Percentiles rank a stretch among this genome's conserved stretches.
phyloP scores from a whole-genome alignment of 1,140 invertebrate species.

The Conopomorpha cramerella region DNA sequence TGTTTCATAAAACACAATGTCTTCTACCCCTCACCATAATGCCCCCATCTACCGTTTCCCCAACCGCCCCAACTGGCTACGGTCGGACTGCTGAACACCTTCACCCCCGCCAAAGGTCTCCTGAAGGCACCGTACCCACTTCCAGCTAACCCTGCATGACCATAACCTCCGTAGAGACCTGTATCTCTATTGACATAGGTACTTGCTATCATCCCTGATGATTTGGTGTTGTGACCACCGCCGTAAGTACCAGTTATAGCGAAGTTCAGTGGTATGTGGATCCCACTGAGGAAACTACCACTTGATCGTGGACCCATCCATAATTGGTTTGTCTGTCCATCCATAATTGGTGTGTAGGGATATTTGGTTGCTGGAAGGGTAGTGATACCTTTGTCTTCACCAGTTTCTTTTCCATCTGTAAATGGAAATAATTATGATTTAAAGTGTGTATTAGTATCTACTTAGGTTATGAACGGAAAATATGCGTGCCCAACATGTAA shows the following conservation, averaged over 20 bases:
- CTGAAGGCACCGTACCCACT: conserved; percentile 16
- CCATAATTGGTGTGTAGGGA: conserved; percentile 7
- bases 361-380: neutral
- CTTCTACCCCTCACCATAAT: conserved; percentile 42
- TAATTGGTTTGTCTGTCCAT: no score
- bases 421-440: neutral
- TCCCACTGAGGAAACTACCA: no score
- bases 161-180: conserved; percentile 7
- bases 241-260: conserved; percentile 34
- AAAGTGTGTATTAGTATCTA: neutral
- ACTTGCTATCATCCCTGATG: conserved; percentile 18
- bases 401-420: neutral
- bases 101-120: neutral
- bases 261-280: conserved; percentile 37
- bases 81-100: conserved; percentile 1
- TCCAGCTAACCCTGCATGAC: conserved; percentile 22
- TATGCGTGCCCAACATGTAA: no score
- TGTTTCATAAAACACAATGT: neutral
- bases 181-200: conserved; percentile 20
- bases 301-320: no score
- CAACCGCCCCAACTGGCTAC: conserved; percentile 35
- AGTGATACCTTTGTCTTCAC: neutral
- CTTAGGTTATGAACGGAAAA: no score
- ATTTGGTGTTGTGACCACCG: no score
- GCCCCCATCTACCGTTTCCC: conserved; percentile 49